These are phyloP conservation scores for Halisarca cf. caerulea DNA, from an alignment of 37 sponge, comb jelly and placozoan genomes.

Conservation along the genomic window DNA sequence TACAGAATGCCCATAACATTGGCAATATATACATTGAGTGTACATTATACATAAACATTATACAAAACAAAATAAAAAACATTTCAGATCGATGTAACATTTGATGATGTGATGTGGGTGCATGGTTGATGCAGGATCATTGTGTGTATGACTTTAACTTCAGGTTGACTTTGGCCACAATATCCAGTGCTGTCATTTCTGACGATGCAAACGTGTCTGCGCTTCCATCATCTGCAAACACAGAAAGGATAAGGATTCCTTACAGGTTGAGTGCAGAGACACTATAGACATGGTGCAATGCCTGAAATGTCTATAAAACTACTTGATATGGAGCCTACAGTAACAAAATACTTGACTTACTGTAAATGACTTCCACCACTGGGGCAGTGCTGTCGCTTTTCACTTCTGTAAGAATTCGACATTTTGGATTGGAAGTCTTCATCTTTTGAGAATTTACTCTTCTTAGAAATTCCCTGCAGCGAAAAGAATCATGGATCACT, in stretches of 20 bases:
- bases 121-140: too few relatives aligned
- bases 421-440: conserved; percentile 67
- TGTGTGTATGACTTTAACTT: conserved; percentile 27
- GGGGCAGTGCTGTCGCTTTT: conserved; percentile 26
- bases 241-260: too few relatives aligned
- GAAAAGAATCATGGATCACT: not conserved
- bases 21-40: too few relatives aligned
- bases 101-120: too few relatives aligned
- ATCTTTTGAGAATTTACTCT: conserved; percentile 47
- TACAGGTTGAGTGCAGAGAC: too few relatives aligned
- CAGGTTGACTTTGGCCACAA: conserved; percentile 50
- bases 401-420: conserved; percentile 34
- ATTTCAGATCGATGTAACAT: too few relatives aligned
- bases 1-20: too few relatives aligned
- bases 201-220: conserved; percentile 12
- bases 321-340: not conserved
- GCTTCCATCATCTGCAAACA: conserved; percentile 52
- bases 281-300: too few relatives aligned
- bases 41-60: too few relatives aligned
- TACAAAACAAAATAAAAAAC: too few relatives aligned
- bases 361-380: conserved; percentile 51
- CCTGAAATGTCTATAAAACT: too few relatives aligned
- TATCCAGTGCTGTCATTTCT: conserved; percentile 38
- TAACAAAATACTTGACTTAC: conserved; percentile 27
- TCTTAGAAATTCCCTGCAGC: conserved; percentile 50